phyloP scores from a whole-genome alignment of 92 coral and sea anemone species.

The Paragorgia papillata region DNA sequence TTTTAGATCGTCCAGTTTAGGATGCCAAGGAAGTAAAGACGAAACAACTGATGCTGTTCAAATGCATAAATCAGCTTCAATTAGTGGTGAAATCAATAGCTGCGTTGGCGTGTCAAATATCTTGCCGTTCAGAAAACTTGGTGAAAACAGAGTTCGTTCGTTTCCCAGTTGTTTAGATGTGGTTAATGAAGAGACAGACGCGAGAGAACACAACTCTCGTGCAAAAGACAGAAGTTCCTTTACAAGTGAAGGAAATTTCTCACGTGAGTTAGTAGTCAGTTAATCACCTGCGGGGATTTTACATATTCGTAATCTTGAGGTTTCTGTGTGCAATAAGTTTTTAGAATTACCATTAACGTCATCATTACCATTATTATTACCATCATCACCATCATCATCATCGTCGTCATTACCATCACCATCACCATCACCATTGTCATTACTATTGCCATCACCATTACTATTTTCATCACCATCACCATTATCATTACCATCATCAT shows the following conservation, averaged over 20 bases:
- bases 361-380: not conserved
- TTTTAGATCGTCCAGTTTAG: conserved; percentile 21
- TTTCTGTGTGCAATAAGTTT: no score
- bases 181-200: conserved; percentile 29
- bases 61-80: conserved; percentile 2
- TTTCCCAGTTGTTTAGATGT: conserved; percentile 38
- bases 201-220: not conserved
- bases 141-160: conserved; percentile 14
- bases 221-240: conserved; percentile 18
- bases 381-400: no score
- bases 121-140: not conserved
- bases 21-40: not conserved
- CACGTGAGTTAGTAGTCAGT: conserved; percentile 13
- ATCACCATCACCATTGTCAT: not conserved
- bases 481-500: no score
- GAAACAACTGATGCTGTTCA: not conserved
- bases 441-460: no score
- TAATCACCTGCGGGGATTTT: no score
- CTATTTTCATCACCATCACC: no score
- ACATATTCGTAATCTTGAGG: no score
- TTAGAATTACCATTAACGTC: not conserved
- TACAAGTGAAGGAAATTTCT: conserved; percentile 35
- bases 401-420: no score
- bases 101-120: not conserved
- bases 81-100: conserved; percentile 16